These are phyloP conservation scores for Nephrocerus scutellatus DNA, from an alignment of 2,888 invertebrate species.

Conservation along the genomic window DNA sequence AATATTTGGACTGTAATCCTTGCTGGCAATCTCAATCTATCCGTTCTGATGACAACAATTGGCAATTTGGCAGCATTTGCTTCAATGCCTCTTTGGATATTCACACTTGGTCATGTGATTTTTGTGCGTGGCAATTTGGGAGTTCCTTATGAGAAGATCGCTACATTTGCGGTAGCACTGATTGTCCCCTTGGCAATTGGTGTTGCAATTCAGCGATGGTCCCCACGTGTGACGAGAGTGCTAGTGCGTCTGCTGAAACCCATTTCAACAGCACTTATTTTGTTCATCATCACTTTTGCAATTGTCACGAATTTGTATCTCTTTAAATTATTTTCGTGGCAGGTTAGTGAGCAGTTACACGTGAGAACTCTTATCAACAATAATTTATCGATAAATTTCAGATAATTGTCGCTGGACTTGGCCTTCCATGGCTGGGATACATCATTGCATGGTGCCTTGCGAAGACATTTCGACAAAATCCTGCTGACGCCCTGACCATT, in stretches of 20 bases:
- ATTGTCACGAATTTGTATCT: conserved; percentile 83
- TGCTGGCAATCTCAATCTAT: conserved; percentile 86
- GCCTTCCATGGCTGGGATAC: conserved; percentile 78
- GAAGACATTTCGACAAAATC: conserved; percentile 54
- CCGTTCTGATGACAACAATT: conserved; percentile 90
- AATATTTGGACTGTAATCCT: conserved; percentile 93
- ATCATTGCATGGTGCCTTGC: conserved; percentile 60
- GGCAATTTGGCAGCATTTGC: conserved; percentile 83
- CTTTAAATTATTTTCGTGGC: conserved; percentile 81
- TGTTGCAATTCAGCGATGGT: conserved; percentile 58
- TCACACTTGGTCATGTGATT: conserved; percentile 72
- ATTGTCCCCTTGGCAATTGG: conserved; percentile 68
- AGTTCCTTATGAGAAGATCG: conserved; percentile 74
- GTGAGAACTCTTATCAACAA: too few relatives aligned
- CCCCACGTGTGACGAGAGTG: conserved; percentile 60
- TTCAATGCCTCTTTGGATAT: conserved; percentile 89
- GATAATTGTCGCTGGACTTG: conserved; percentile 73
- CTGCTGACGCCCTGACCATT: conserved; percentile 72
- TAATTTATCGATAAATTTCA: conserved; percentile 49
- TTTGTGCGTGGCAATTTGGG: conserved; percentile 63
- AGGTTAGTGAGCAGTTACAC: conserved; percentile 55
- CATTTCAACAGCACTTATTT: conserved; percentile 68
- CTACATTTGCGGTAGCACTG: conserved; percentile 65
- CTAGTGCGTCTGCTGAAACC: conserved; percentile 78
- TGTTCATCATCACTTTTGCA: conserved; percentile 81